phyloP scores from a whole-genome alignment of 2,797 vertebrate genomes.

The Gymnoscopelus braueri region DNA sequence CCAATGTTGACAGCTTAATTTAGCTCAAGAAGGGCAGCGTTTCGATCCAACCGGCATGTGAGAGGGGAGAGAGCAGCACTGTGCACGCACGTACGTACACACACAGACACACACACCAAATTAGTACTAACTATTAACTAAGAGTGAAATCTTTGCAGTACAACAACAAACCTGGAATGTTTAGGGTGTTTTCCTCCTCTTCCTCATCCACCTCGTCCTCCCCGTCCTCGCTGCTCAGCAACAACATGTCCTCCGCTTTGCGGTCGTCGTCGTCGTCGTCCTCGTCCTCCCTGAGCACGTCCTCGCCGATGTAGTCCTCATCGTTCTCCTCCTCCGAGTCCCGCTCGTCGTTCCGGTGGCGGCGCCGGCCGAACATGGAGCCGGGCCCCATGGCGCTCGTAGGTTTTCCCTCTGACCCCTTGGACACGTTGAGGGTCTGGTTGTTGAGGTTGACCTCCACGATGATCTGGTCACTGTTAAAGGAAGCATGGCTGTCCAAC shows the following conservation, averaged over 20 bases:
- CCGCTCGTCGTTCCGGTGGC: constrained; percentile 44
- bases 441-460: constrained; percentile 99
- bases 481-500: constrained; percentile 82
- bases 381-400: constrained; percentile 51
- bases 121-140: too few species aligned
- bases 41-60: constrained; percentile 78
- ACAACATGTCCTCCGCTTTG: constrained; percentile 58
- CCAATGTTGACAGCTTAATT: constrained; percentile 73
- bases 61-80: constrained; percentile 62
- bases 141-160: too few species aligned
- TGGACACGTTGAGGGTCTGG: constrained; percentile 97
- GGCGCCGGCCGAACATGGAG: constrained; percentile 72
- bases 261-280: constrained; percentile 56
- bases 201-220: constrained; percentile 78
- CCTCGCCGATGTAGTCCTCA: constrained; percentile 75
- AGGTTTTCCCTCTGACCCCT: constrained; percentile 88
- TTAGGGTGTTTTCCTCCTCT: constrained; percentile 77
- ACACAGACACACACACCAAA: constrained; percentile 25
- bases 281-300: constrained; percentile 73
- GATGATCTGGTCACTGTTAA: constrained; percentile 94
- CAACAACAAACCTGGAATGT: constrained; percentile 54
- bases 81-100: constrained; percentile 34
- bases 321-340: constrained; percentile 77
- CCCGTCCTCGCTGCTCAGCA: constrained; percentile 71
- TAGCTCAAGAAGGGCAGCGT: constrained; percentile 80